A percentile compares a stretch with the other conserved stretches of the same genome.
These are phyloP conservation scores for Collichthys lucidus DNA, from an alignment of 2,113 vertebrate genomes.

Conservation along the genomic window DNA sequence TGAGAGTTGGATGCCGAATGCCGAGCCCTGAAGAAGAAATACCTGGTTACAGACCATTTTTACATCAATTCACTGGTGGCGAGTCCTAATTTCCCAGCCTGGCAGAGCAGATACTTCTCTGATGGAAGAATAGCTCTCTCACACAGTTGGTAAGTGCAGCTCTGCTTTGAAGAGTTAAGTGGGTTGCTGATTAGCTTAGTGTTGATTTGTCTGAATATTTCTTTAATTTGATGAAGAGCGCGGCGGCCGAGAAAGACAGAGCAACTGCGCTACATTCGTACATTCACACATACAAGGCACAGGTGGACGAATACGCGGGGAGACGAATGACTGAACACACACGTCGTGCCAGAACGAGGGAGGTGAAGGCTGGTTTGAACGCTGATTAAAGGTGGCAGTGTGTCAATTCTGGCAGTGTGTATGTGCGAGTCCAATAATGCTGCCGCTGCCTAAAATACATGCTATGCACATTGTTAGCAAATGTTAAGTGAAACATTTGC, in stretches of 20 bases:
- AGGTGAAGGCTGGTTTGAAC: constrained; percentile 65
- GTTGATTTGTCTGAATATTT: constrained; percentile 46
- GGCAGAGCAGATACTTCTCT: constrained; percentile 26
- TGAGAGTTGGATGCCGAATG: neutral
- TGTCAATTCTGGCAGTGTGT: constrained; percentile 71
- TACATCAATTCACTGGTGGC: neutral
- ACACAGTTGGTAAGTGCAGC: constrained; percentile 23
- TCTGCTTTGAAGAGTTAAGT: constrained; percentile 28
- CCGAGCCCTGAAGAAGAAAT: neutral
- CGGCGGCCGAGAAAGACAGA: neutral
- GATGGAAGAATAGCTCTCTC: constrained; percentile 34
- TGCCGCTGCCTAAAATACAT: constrained; percentile 45
- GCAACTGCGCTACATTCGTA: constrained; percentile 14
- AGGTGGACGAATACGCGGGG: constrained; percentile 62
- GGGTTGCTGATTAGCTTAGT: constrained; percentile 35
- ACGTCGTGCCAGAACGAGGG: constrained; percentile 45
- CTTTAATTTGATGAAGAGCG: constrained; percentile 38
- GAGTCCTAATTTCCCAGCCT: constrained; percentile 31
- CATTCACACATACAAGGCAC: constrained; percentile 47
- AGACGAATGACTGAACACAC: constrained; percentile 65
- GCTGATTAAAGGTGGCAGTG: constrained; percentile 77
- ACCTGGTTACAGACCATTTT: neutral
- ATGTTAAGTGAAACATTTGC: too few relatives aligned
- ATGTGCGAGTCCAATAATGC: constrained; percentile 28
- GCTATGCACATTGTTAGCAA: neutral